Percentiles rank a stretch among this genome's conserved stretches.
These are phyloP conservation scores for Bradysia coprophila DNA, from an alignment of 1,140 invertebrate species.

Conservation along the genomic window DNA sequence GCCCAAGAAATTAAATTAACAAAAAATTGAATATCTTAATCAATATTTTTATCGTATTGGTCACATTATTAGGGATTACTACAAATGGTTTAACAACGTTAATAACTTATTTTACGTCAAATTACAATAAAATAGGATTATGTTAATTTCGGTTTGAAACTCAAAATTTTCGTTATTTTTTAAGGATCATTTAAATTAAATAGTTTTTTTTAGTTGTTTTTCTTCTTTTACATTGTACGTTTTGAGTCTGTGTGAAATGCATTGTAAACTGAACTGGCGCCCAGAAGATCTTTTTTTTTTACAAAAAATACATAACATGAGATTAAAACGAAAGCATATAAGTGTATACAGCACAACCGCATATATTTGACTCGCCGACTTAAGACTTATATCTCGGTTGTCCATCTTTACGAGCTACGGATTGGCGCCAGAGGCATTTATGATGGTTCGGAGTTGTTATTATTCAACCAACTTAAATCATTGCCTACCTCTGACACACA, in stretches of 20 bases:
- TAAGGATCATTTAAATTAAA: background rate
- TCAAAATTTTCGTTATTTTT: background rate
- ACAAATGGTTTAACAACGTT: background rate
- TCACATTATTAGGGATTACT: background rate
- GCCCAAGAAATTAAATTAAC: no score
- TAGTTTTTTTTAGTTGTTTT: background rate
- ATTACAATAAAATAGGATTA: background rate
- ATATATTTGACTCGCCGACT: background rate
- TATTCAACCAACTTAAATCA: no score
- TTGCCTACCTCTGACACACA: no score
- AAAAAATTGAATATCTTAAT: no score
- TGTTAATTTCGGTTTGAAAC: background rate
- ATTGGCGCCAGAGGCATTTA: conserved; percentile 2
- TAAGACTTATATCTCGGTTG: background rate
- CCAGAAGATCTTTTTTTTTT: background rate
- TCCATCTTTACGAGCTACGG: conserved; percentile 2
- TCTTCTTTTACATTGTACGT: background rate
- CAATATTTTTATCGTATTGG: background rate
- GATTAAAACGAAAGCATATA: background rate
- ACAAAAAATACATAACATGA: background rate
- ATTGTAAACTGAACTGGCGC: background rate
- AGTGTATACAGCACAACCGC: background rate
- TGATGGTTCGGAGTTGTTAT: no score
- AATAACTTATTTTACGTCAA: background rate
- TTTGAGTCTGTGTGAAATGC: background rate